Conservation (phyloP, 2,113 vertebrate genomes). For the Oryzias melastigma region DNA sequence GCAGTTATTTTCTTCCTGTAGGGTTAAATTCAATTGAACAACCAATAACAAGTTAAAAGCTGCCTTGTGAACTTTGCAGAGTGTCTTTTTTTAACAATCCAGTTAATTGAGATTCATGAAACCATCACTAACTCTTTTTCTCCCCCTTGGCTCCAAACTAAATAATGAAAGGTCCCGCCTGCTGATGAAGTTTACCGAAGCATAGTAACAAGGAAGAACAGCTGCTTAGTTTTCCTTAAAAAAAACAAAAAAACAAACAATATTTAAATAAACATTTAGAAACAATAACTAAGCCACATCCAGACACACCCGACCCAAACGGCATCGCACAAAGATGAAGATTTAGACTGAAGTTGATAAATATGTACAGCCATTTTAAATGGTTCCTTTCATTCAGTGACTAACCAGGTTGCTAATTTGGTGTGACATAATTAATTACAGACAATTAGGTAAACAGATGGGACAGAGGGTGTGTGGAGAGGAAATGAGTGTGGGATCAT, state of each 20-base stretch:
- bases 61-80: conserved; percentile 28
- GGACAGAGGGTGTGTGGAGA: conserved; percentile 44
- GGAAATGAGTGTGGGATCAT: conserved; percentile 64
- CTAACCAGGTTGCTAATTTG: conserved; percentile 71
- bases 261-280: conserved; percentile 1
- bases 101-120: conserved; percentile 51
- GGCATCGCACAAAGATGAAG: conserved; percentile 31
- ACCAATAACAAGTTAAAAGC: neutral
- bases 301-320: neutral
- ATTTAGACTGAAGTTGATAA: conserved; percentile 53
- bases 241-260: conserved; percentile 35
- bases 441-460: conserved; percentile 80
- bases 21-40: neutral
- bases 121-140: conserved; percentile 35
- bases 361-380: conserved; percentile 56
- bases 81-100: conserved; percentile 42
- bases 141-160: conserved; percentile 32
- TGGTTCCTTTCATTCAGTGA: conserved; percentile 67
- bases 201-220: conserved; percentile 44
- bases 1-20: too few relatives aligned
- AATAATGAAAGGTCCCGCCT: conserved; percentile 43
- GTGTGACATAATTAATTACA: conserved; percentile 77
- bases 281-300: neutral
- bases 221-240: conserved; percentile 42
- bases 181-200: conserved; percentile 57